Base-by-base conservation (phyloP, 1,140 invertebrate species). In the Atta colombica region DNA sequence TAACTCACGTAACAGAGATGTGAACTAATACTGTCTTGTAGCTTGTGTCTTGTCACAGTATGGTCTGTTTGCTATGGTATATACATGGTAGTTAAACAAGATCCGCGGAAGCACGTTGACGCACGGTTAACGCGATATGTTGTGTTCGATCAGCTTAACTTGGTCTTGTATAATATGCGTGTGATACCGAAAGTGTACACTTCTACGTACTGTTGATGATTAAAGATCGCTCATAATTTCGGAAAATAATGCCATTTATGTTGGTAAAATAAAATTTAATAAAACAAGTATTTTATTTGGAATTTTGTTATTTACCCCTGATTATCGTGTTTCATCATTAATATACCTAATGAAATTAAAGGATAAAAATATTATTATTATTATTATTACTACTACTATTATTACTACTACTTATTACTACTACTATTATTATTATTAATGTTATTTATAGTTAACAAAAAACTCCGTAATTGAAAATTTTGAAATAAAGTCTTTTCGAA, bases 21-120 rank as follows among this genome's bases (percentile, higher is more conserved):
- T 55, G 35, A 60, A 72, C 66, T 68, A 72, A 49, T 72, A 60
- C 35, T 45, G 75, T 16, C 39, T 71, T 45, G 49, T 45, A 51
- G 77, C 31, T 71, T 14, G 66, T 72, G 66, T 60, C 78, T 60
- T 82, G 66, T 82, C 65, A 82, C 16, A 18, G 78, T 28, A 72
- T 12, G 5, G 78, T 82, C 78, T 60, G 78, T n/a, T n/a, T 35
- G 78, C 16, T 45, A 71, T 7, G 45, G 75, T 31, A 78, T 49
- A 65, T 51, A 12, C 25, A 45, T 45, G 3, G 18, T 25, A 39
- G 45, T 78, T 66, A 21, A 69, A 28, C 63, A 58, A 72, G 66
- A 82, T 55, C 35, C 53, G 28, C 51, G 51, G 8, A 45, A 16
- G 4, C 55, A 80, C n/a, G 25, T 66, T 65, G 77, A 78, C 25